Conservation (phyloP, 2,888 invertebrate species). For the Drosophila neonasuta region DNA sequence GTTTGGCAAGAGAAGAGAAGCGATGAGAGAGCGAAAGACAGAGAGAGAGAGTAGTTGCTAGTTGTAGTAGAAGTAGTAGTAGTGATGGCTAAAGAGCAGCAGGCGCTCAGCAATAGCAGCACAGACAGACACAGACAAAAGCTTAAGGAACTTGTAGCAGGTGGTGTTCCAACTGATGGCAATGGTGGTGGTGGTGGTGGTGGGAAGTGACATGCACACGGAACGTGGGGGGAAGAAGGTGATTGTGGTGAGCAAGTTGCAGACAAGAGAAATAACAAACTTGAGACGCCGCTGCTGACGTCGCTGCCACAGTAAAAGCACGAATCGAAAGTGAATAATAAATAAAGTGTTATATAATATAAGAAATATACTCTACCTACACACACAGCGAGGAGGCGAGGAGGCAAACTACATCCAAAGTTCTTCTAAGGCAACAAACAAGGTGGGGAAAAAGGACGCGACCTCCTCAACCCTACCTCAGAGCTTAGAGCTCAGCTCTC, state of each 20-base stretch:
- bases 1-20: not conserved
- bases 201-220: slow-evolving; percentile 5
- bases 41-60: slow-evolving; percentile 19
- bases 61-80: slow-evolving; percentile 58
- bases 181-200: not conserved
- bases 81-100: slow-evolving; percentile 62
- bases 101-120: slow-evolving; percentile 59
- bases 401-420: slow-evolving; percentile 27
- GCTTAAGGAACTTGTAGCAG: slow-evolving; percentile 39
- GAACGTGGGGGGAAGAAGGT: not conserved
- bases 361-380: slow-evolving; percentile 65
- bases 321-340: slow-evolving; percentile 81
- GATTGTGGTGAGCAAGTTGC: slow-evolving; percentile 71
- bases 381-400: slow-evolving; percentile 1
- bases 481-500: not conserved
- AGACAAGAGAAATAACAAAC: slow-evolving; percentile 77
- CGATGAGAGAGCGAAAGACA: not conserved
- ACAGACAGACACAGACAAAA: slow-evolving; percentile 8
- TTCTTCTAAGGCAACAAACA: slow-evolving; percentile 29
- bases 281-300: slow-evolving; percentile 58
- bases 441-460: slow-evolving; percentile 21
- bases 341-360: slow-evolving; percentile 80
- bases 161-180: slow-evolving; percentile 28
- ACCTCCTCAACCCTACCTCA: not conserved
- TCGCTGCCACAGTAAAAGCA: slow-evolving; percentile 65